Percentiles rank a stretch among this genome's conserved stretches.
Evolutionary conservation across 2,797 vertebrate species (phyloP).

Genomic region (Acropternis orthonyx): DNA sequence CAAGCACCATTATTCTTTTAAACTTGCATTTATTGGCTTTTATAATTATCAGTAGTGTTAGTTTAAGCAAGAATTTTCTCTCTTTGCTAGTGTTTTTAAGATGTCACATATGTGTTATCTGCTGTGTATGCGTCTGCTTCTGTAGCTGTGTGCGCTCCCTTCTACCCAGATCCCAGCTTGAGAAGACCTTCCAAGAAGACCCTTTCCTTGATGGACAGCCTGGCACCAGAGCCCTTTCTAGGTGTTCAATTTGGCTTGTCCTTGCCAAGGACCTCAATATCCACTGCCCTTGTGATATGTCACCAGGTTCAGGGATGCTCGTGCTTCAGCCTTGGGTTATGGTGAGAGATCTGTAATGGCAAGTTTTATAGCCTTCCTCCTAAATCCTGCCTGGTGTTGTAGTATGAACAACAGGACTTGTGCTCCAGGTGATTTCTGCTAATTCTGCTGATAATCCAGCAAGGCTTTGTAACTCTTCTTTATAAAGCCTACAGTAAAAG

Average conservation of each 20-base stretch:
- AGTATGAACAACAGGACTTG: neutral
- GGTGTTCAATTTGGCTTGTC: neutral
- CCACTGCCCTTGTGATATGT: neutral
- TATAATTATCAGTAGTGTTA: neutral
- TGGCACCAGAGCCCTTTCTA: neutral
- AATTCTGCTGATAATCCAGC: neutral
- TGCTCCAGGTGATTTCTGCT: neutral
- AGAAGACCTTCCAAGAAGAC: neutral
- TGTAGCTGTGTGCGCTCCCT: neutral
- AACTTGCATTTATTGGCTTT: neutral
- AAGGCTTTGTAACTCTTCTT: neutral
- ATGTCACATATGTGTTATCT: fast-evolving
- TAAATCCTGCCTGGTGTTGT: neutral
- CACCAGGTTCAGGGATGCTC: neutral
- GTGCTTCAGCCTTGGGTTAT: neutral
- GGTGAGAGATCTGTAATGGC: neutral
- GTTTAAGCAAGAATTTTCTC: neutral
- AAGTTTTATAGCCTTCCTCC: neutral
- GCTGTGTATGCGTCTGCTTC: neutral
- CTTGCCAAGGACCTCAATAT: neutral
- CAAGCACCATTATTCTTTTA: neutral
- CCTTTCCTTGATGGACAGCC: neutral
- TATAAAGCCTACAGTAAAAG: neutral
- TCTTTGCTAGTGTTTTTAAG: neutral
- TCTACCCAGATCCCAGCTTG: neutral